A percentile compares a stretch with the other conserved stretches of the same genome.
phyloP scores from a whole-genome alignment of 2,888 invertebrate species.

The Sisyra terminalis region DNA sequence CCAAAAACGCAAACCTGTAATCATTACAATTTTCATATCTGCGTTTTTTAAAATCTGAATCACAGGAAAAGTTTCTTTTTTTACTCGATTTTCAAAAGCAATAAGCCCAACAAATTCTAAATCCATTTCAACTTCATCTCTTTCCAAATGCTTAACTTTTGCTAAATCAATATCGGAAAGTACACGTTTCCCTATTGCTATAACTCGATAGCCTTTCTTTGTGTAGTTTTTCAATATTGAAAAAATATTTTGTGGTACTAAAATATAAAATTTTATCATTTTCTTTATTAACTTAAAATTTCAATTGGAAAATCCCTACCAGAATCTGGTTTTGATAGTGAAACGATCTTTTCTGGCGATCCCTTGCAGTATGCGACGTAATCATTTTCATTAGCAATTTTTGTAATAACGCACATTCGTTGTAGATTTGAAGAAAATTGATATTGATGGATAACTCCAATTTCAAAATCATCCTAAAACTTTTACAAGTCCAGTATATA shows the following conservation, averaged over 20 bases:
- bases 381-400: slow-evolving; percentile 53
- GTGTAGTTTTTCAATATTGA: slow-evolving; percentile 70
- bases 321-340: slow-evolving; percentile 56
- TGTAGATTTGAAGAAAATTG: slow-evolving; percentile 76
- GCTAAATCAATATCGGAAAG: slow-evolving; percentile 49
- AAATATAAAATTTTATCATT: slow-evolving; percentile 12
- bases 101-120: slow-evolving; percentile 76
- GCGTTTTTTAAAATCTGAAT: slow-evolving; percentile 68
- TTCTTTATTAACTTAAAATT: no score
- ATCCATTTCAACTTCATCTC: slow-evolving; percentile 68
- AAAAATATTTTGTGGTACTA: slow-evolving; percentile 67
- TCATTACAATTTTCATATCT: slow-evolving; percentile 87
- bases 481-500: no score
- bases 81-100: slow-evolving; percentile 87
- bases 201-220: slow-evolving; percentile 83
- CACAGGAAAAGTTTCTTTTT: slow-evolving; percentile 70
- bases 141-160: slow-evolving; percentile 54
- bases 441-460: slow-evolving; percentile 74
- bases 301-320: slow-evolving; percentile 30
- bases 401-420: slow-evolving; percentile 76
- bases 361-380: slow-evolving; percentile 74
- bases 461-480: slow-evolving; percentile 29
- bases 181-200: slow-evolving; percentile 68
- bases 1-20: no score
- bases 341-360: slow-evolving; percentile 80